These are phyloP conservation scores for Brotula barbata DNA, from an alignment of 2,797 vertebrate genomes.

Conservation along the genomic window DNA sequence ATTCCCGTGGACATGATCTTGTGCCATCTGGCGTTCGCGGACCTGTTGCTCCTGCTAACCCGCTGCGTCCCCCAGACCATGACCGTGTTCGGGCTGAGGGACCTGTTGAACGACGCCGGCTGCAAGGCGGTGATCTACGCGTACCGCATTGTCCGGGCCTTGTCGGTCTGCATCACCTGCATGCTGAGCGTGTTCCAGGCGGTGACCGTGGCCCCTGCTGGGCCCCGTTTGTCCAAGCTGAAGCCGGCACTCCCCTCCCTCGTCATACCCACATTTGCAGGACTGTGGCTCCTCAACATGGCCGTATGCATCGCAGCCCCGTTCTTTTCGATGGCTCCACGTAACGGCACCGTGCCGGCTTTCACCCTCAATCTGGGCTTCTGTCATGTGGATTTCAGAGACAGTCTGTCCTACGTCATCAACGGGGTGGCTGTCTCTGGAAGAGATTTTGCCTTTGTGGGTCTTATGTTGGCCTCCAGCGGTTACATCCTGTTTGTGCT, in stretches of 20 bases:
- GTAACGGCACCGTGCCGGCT: constrained; percentile 75
- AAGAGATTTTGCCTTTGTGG: constrained; percentile 81
- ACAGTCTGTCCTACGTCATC: constrained; percentile 78
- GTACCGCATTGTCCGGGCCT: constrained; percentile 78
- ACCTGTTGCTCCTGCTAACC: constrained; percentile 79
- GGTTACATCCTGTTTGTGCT: constrained; percentile 80
- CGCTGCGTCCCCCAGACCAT: constrained; percentile 82
- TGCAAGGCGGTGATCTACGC: constrained; percentile 82
- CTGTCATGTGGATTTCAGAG: constrained; percentile 79
- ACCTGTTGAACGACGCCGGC: constrained; percentile 75
- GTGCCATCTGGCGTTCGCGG: constrained; percentile 80
- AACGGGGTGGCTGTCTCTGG: constrained; percentile 76
- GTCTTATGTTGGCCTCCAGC: constrained; percentile 80
- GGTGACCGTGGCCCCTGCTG: constrained; percentile 69
- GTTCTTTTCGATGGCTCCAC: constrained; percentile 78
- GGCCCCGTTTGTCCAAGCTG: constrained; percentile 59
- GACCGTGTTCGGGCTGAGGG: constrained; percentile 76
- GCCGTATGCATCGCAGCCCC: constrained; percentile 77
- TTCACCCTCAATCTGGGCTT: constrained; percentile 83
- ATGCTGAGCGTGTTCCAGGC: constrained; percentile 84
- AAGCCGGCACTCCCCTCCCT: constrained; percentile 72
- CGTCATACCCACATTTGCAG: constrained; percentile 73
- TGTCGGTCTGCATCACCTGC: constrained; percentile 83
- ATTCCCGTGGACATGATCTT: constrained; percentile 81
- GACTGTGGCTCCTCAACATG: constrained; percentile 82